A percentile compares a stretch with the other conserved stretches of the same genome.
phyloP scores from a whole-genome alignment of 2,888 invertebrate species.

The Orthosia gothica region DNA sequence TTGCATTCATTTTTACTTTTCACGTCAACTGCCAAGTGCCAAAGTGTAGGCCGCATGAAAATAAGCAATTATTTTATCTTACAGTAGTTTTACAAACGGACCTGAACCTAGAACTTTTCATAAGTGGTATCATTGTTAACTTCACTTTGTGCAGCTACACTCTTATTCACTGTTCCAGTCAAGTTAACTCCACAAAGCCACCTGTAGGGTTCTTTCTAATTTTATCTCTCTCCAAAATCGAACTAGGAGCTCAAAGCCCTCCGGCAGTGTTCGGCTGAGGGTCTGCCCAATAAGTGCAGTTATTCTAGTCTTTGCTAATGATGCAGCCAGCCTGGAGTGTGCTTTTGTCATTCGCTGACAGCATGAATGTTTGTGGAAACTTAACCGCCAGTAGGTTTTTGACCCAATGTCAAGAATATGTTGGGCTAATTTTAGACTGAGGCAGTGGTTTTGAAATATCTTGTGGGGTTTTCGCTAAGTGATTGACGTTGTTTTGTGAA shows the following conservation, averaged over 20 bases:
- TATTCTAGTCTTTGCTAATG: slow-evolving; percentile 73
- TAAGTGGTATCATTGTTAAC: neutral
- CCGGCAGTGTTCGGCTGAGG: slow-evolving; percentile 52
- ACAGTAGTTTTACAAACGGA: neutral
- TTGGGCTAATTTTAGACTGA: slow-evolving; percentile 47
- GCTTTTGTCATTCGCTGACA: slow-evolving; percentile 70
- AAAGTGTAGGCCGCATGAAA: too few species aligned
- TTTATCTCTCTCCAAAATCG: slow-evolving; percentile 53
- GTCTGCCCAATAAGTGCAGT: slow-evolving; percentile 74
- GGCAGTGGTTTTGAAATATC: neutral
- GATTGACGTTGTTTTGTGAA: neutral
- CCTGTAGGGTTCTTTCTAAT: slow-evolving; percentile 42
- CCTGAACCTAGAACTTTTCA: neutral
- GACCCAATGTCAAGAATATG: slow-evolving; percentile 56
- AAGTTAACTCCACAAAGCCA: slow-evolving; percentile 16
- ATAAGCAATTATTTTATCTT: too few species aligned
- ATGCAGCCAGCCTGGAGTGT: slow-evolving; percentile 67
- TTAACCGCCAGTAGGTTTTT: slow-evolving; percentile 44
- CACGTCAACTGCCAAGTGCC: too few species aligned
- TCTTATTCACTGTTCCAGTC: neutral
- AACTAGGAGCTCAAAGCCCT: slow-evolving; percentile 52
- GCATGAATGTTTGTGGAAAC: slow-evolving; percentile 59
- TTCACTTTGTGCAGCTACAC: too few species aligned
- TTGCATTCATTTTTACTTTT: too few species aligned
- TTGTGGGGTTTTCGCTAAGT: neutral